Evolutionary conservation across 2,797 vertebrate species (phyloP), one percentile per base, ranked within the genome.

Genomic region (Nasua narica): DNA sequence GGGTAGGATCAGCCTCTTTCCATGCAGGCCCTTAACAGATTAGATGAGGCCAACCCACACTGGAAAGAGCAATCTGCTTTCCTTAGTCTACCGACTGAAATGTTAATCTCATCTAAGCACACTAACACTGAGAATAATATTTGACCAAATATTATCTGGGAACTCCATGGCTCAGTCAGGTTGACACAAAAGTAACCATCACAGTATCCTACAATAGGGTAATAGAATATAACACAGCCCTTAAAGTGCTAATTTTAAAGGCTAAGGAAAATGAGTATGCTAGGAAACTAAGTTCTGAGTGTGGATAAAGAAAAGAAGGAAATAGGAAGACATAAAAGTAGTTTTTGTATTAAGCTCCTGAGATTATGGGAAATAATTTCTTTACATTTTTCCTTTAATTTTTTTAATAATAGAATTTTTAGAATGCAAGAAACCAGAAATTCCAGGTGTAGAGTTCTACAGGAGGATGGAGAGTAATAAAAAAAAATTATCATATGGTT

Each of bases 81-180:
- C 72, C 5, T 74, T 35, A 11, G 13, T 74, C 10, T 65, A 69
- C 65, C 58, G 11, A 18, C 29, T 54, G 32, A 84, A 65, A 50
- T n/a, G 21, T 29, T 78, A 65, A 56, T 84, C 13, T 11, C 62
- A 29, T 65, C 37, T 48, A 72, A 32, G 69, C 52, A 37, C 60
- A 60, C 48, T 48, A 85, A 88, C 21, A 67, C 29, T 70, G 15
- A 50, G 65, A 56, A n/a, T 85, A 65, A 85, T 62, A 6, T 96
- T 81, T 90, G 46, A 96, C 9, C 74, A 86, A 93, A 50, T 90
- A 74, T 79, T 90, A 74, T 65, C 81, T 67, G 62, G 84, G 27
- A 23, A 85, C 4, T 4, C 70, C 32, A 37, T n/a, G n/a, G 62
- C n/a, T 48, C 15, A 18, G 3, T 92, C 16, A 89, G 43, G 25